Conservation (phyloP, 2,113 vertebrate species). For the Poeciliopsis retropinna region DNA sequence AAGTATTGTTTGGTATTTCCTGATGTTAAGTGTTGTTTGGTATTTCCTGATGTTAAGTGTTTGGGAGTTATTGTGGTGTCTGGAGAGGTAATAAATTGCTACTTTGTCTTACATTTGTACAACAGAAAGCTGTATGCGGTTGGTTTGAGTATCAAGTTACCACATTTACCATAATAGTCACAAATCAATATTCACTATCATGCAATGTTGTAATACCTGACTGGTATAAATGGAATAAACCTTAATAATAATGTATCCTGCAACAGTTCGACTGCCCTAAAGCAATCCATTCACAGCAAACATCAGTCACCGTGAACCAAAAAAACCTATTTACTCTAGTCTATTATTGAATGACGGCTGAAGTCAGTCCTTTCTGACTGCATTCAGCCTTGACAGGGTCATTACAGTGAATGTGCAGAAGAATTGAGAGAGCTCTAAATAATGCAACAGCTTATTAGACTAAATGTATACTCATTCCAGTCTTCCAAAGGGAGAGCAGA, state of each 20-base stretch:
- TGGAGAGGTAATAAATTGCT: background rate
- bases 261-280: conserved; percentile 1
- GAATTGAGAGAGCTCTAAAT: conserved; percentile 69
- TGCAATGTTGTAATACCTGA: conserved; percentile 20
- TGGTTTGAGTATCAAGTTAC: conserved; percentile 12
- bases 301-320: conserved; percentile 53
- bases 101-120: no score
- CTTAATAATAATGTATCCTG: conserved; percentile 13
- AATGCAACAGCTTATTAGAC: conserved; percentile 74
- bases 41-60: background rate
- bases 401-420: conserved; percentile 69
- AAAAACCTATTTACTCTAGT: conserved; percentile 48
- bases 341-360: conserved; percentile 58
- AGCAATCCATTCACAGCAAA: conserved; percentile 36
- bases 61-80: background rate
- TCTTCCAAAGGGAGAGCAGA: conserved; percentile 27
- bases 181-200: background rate
- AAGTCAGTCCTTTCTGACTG: conserved; percentile 58
- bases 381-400: conserved; percentile 69
- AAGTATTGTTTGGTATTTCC: background rate
- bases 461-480: conserved; percentile 68
- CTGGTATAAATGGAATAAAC: conserved; percentile 6
- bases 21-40: background rate
- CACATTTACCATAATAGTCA: conserved; percentile 2
- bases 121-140: background rate